Conservation (phyloP, 1,140 invertebrate species). For the Cydia pomonella region DNA sequence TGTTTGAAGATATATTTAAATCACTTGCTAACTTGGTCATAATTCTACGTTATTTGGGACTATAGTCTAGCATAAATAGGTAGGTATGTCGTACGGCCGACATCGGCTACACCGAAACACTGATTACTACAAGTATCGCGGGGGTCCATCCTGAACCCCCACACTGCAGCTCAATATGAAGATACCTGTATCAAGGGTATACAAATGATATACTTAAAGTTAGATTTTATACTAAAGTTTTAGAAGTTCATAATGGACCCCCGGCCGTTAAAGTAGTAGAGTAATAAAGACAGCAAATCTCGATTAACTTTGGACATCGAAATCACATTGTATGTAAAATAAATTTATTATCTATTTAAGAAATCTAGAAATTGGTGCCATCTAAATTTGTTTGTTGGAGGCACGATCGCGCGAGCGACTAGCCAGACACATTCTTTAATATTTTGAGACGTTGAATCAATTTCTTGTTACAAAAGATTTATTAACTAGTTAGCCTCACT, state of each 20-base stretch:
- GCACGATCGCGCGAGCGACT: not conserved
- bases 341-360: conserved; percentile 39
- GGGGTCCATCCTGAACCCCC: not conserved
- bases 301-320: conserved; percentile 69
- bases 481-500: not conserved
- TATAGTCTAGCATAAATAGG: conserved; percentile 70
- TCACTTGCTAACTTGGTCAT: conserved; percentile 73
- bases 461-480: not conserved
- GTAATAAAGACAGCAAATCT: conserved; percentile 66
- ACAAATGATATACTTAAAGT: not conserved
- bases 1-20: conserved; percentile 70
- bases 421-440: not conserved
- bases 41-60: conserved; percentile 67
- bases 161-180: not conserved
- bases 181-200: conserved; percentile 14
- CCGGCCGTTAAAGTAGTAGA: conserved; percentile 24
- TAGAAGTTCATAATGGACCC: not conserved
- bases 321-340: conserved; percentile 61
- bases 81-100: conserved; percentile 46
- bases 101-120: conserved; percentile 48
- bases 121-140: conserved; percentile 31
- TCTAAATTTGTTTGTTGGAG: conserved; percentile 43
- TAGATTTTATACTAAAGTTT: not conserved
- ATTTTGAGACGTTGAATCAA: not conserved
- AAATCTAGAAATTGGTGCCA: conserved; percentile 54